Conservation (phyloP, 2,888 invertebrate species). For the Zygaena filipendulae region DNA sequence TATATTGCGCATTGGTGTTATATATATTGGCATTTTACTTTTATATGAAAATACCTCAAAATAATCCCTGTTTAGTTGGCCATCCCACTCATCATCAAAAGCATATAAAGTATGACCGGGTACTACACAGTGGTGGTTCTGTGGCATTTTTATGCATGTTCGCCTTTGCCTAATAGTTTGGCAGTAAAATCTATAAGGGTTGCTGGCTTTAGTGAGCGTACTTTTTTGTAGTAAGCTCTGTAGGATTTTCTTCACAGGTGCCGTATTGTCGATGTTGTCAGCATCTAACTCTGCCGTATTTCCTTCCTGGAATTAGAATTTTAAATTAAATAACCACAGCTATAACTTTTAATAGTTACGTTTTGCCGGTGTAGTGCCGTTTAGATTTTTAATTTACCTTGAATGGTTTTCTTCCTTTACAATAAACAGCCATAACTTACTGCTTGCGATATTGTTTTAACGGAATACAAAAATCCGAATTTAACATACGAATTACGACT, state of each 20-base stretch:
- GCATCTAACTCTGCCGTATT: slow-evolving; percentile 22
- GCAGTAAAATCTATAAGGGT: slow-evolving; percentile 29
- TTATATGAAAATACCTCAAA: slow-evolving; percentile 44
- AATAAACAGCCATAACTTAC: too few relatives aligned
- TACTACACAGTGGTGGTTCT: slow-evolving; percentile 25
- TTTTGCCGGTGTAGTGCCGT: too few relatives aligned
- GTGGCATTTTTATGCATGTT: slow-evolving; percentile 12
- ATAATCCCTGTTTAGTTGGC: slow-evolving; percentile 34
- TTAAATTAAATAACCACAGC: too few relatives aligned
- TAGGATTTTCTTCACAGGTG: slow-evolving; percentile 31
- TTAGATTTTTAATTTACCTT: too few relatives aligned
- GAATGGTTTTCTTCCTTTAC: too few relatives aligned
- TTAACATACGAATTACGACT: too few relatives aligned
- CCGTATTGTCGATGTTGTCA: slow-evolving; percentile 32
- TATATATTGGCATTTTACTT: slow-evolving; percentile 39
- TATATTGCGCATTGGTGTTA: slow-evolving; percentile 27
- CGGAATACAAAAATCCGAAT: too few relatives aligned
- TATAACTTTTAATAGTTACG: too few relatives aligned
- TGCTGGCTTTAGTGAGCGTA: too few relatives aligned
- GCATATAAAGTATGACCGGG: slow-evolving; percentile 36
- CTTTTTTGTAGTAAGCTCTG: slow-evolving; percentile 28
- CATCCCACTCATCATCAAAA: slow-evolving; percentile 46
- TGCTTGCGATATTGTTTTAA: too few relatives aligned
- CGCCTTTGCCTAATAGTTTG: slow-evolving; percentile 27
- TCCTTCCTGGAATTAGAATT: too few relatives aligned